Percentiles rank a stretch among this genome's conserved stretches.
Conservation (phyloP, 2,113 vertebrate genomes). For the Ctenodactylus gundi region DNA sequence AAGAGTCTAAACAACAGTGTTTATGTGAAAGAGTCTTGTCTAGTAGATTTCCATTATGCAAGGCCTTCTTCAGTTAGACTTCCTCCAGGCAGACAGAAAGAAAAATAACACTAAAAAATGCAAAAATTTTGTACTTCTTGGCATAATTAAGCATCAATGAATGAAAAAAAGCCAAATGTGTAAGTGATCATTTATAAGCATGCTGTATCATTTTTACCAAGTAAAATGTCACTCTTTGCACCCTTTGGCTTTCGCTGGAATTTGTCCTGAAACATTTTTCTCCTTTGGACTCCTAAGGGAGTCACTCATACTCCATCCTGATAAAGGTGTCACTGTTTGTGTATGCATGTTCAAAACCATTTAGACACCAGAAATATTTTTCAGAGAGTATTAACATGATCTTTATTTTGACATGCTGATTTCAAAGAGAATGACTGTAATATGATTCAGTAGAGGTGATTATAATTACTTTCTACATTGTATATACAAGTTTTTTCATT, state of each 20-base stretch:
- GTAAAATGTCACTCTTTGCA: not conserved
- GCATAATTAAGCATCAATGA: not conserved
- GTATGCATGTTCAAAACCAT: not conserved
- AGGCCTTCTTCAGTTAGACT: not conserved
- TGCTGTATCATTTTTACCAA: not conserved
- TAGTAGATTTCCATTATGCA: not conserved
- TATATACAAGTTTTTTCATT: not conserved
- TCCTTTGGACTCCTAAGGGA: not conserved
- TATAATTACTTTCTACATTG: not conserved
- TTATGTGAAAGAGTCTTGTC: slow-evolving; percentile 4
- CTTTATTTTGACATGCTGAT: not conserved
- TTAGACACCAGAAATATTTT: not conserved
- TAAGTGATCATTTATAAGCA: not conserved
- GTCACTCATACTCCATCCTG: not conserved
- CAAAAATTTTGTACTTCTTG: not conserved
- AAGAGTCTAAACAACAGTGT: slow-evolving; percentile 34
- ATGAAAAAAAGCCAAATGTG: not conserved
- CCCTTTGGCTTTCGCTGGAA: not conserved
- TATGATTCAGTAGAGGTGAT: not conserved
- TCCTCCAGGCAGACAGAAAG: not conserved
- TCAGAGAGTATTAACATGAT: not conserved
- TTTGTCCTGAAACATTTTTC: not conserved
- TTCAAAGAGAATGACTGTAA: not conserved
- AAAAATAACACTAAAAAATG: not conserved
- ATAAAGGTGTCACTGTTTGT: not conserved